Evolutionary conservation across 23 tunicate genomes (phyloP).

Genomic region (Oikopleura vanhoeffeni): DNA sequence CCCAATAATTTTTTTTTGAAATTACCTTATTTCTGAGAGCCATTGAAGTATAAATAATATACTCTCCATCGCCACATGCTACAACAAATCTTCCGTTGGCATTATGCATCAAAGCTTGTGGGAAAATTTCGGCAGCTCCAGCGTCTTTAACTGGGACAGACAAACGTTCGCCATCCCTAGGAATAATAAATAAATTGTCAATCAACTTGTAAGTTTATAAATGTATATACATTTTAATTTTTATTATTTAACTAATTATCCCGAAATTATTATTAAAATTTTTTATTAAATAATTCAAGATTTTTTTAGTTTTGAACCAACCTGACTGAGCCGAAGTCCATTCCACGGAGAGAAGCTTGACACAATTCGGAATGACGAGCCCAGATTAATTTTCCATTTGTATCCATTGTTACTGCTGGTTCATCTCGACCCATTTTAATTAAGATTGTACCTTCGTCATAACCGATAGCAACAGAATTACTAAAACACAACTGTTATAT

Average conservation of each 20-base stretch:
- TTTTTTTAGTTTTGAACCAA: too few species aligned
- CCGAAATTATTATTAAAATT: too few species aligned
- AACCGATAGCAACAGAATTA: constrained; percentile 65
- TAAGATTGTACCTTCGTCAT: constrained; percentile 94
- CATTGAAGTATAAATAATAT: constrained; percentile 98
- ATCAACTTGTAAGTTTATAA: constrained; percentile 22
- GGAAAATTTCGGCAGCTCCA: constrained; percentile 92
- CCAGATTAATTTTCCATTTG: constrained; percentile 93
- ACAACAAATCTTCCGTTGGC: constrained; percentile 96
- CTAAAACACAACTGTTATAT: too few species aligned
- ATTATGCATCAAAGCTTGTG: constrained; percentile 74
- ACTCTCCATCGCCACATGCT: constrained; percentile 98
- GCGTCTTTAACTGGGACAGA: constrained; percentile 64
- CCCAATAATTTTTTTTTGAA: too few species aligned
- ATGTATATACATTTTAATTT: too few species aligned
- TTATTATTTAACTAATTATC: too few species aligned
- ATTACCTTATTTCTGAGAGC: constrained; percentile 87
- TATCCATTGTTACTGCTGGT: constrained; percentile 98
- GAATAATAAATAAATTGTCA: too few species aligned
- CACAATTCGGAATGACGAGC: constrained; percentile 94
- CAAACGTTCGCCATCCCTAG: constrained; percentile 67
- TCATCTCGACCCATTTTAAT: constrained; percentile 93
- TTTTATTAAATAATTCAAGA: too few species aligned
- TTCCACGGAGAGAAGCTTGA: constrained; percentile 18
- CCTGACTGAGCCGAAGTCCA: constrained; percentile 4